phyloP scores from a whole-genome alignment of 2,797 vertebrate species.

The Pangasius macronema region DNA sequence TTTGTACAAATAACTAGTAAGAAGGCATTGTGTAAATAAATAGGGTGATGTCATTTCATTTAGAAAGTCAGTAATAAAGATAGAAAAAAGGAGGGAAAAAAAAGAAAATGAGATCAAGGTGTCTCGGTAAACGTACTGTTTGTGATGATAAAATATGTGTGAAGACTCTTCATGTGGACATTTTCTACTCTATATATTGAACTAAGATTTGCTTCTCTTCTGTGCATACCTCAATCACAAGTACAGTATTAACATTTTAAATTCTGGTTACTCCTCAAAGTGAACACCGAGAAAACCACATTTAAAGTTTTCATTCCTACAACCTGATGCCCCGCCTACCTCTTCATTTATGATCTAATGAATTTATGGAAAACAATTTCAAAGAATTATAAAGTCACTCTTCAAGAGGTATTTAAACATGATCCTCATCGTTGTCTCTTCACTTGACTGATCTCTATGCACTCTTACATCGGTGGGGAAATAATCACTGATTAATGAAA shows the following conservation, averaged over 20 bases:
- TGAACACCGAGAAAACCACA: background rate
- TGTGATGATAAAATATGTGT: background rate
- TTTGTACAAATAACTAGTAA: background rate
- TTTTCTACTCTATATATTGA: background rate
- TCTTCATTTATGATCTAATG: background rate
- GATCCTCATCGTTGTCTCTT: background rate
- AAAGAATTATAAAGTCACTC: background rate
- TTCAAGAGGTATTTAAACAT: background rate
- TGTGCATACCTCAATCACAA: no score
- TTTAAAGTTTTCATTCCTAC: background rate
- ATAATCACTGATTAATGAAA: background rate
- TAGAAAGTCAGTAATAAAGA: background rate
- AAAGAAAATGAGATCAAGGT: background rate
- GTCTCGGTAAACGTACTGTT: no score
- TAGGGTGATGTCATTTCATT: background rate
- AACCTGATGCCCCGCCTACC: background rate
- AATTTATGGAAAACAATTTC: background rate
- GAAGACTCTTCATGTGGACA: background rate
- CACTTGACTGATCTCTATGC: background rate
- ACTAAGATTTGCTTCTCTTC: background rate
- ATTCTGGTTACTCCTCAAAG: background rate
- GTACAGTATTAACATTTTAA: background rate
- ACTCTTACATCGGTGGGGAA: background rate
- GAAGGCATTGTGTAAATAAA: background rate
- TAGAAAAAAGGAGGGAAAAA: no score